These are phyloP conservation scores for Phaonia tiefii DNA, from an alignment of 2,888 invertebrate species.

Conservation along the genomic window DNA sequence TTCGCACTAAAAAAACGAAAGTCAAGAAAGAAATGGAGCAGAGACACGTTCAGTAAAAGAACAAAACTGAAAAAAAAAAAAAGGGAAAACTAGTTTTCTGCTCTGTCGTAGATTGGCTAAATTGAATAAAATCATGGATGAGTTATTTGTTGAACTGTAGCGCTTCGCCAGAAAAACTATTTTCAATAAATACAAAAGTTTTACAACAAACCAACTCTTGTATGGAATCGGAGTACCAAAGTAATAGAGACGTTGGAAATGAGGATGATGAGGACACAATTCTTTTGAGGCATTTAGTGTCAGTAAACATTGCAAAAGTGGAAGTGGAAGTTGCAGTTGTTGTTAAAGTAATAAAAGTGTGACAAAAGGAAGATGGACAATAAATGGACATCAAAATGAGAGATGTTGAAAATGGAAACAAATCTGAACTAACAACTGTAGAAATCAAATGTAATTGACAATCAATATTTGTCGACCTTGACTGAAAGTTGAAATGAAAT, in stretches of 20 bases:
- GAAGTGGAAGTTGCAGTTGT: background rate
- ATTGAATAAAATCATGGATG: constrained; percentile 58
- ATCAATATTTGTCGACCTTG: too few species aligned
- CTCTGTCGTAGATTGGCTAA: constrained; percentile 48
- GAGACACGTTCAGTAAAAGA: too few species aligned
- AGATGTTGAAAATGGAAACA: too few species aligned
- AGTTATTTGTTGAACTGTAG: constrained; percentile 42
- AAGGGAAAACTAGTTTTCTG: constrained; percentile 25
- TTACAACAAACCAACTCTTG: constrained; percentile 27
- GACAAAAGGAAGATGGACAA: too few species aligned
- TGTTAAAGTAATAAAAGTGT: background rate
- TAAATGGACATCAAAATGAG: too few species aligned
- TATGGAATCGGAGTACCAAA: background rate
- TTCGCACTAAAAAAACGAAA: constrained; percentile 31
- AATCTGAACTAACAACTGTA: too few species aligned
- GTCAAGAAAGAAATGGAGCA: too few species aligned
- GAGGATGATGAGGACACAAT: constrained; percentile 7
- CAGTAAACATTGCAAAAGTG: constrained; percentile 26
- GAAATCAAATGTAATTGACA: too few species aligned
- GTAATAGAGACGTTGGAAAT: constrained; percentile 32
- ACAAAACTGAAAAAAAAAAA: too few species aligned
- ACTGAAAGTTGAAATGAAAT: too few species aligned
- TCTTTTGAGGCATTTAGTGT: constrained; percentile 33
- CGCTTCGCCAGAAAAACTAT: constrained; percentile 35
- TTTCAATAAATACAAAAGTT: constrained; percentile 36